Percentiles rank a stretch among this genome's conserved stretches.
Evolutionary conservation across 2,888 invertebrate genomes (phyloP).

Genomic region (Rhingia campestris): DNA sequence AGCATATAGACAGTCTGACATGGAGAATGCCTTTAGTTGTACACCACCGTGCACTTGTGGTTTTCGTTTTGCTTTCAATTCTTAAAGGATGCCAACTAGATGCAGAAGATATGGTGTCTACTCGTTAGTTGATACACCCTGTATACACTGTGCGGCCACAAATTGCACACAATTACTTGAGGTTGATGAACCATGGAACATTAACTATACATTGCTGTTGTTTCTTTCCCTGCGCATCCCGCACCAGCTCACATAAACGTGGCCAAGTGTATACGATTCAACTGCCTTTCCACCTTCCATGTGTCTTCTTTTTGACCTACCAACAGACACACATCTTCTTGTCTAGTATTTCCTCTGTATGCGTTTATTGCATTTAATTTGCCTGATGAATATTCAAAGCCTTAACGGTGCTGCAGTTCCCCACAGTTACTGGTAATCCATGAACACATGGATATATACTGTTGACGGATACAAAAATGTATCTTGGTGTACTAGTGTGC

Average conservation of each 20-base stretch:
- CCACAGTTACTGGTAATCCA: slow-evolving; percentile 36
- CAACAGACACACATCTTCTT: slow-evolving; percentile 35
- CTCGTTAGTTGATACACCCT: background rate
- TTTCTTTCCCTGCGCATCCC: slow-evolving; percentile 26
- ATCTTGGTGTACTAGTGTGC: background rate
- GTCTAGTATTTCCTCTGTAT: slow-evolving; percentile 21
- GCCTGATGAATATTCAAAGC: slow-evolving; percentile 63
- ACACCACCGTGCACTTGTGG: slow-evolving; percentile 47
- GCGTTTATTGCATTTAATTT: slow-evolving; percentile 61
- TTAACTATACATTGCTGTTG: slow-evolving; percentile 38
- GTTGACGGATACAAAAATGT: background rate
- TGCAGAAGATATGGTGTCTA: background rate
- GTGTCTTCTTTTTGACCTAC: slow-evolving; percentile 25
- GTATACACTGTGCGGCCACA: slow-evolving; percentile 25
- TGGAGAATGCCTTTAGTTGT: slow-evolving; percentile 3
- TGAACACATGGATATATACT: slow-evolving; percentile 10
- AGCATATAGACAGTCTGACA: too few relatives aligned
- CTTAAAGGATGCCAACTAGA: slow-evolving; percentile 12
- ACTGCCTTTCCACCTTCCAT: slow-evolving; percentile 36
- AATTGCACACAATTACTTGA: slow-evolving; percentile 56
- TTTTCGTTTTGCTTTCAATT: background rate
- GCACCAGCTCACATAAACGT: slow-evolving; percentile 42
- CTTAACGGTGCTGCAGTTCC: slow-evolving; percentile 37
- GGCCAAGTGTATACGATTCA: slow-evolving; percentile 63
- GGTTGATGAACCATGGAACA: slow-evolving; percentile 62